Conservation (phyloP, 2,888 invertebrate species). For the Microplitis manilae region DNA sequence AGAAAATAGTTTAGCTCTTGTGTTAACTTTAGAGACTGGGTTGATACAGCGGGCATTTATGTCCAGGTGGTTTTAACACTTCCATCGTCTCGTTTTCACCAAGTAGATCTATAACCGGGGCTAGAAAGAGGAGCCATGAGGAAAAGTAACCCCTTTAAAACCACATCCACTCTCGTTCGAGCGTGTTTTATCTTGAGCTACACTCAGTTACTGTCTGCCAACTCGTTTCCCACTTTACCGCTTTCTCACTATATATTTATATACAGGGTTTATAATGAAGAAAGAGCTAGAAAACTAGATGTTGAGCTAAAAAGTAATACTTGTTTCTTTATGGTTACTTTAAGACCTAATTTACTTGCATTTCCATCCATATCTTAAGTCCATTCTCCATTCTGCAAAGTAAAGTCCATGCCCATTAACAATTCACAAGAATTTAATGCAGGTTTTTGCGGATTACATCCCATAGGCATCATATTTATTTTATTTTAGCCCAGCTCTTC, state of each 20-base stretch:
- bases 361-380: not conserved
- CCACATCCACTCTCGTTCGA: slow-evolving; percentile 32
- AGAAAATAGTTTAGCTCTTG: not conserved
- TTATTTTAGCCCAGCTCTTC: not conserved
- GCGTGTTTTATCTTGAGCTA: slow-evolving; percentile 34
- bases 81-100: slow-evolving; percentile 27
- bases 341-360: not conserved
- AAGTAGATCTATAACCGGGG: slow-evolving; percentile 21
- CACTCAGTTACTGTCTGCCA: slow-evolving; percentile 13
- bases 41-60: slow-evolving; percentile 41
- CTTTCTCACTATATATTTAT: not conserved
- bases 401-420: not conserved
- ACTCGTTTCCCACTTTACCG: slow-evolving; percentile 5
- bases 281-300: not conserved
- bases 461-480: not conserved
- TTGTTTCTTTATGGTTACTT: not conserved
- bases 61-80: slow-evolving; percentile 44
- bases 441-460: not conserved
- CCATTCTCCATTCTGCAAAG: not conserved
- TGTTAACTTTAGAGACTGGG: slow-evolving; percentile 3
- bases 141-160: slow-evolving; percentile 20
- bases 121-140: slow-evolving; percentile 9
- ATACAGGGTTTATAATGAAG: not conserved
- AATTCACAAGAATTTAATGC: slow-evolving; percentile 23
- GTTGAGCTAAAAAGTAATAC: not conserved